Evolutionary conservation across 2,888 invertebrate species (phyloP).

Genomic region (Drosophila algonquin): DNA sequence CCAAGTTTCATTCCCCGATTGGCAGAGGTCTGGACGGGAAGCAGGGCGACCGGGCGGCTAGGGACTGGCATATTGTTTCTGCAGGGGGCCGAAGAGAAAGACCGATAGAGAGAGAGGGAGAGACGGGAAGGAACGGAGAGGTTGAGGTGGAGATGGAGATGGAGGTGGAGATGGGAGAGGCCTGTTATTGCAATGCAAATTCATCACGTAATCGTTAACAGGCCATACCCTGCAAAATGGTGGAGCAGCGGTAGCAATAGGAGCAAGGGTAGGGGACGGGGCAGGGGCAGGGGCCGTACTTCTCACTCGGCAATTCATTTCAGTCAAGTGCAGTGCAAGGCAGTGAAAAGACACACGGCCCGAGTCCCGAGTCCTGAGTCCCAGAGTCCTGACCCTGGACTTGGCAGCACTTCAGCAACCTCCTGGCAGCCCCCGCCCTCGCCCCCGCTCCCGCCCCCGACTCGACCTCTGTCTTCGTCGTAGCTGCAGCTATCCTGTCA

Average conservation of each 20-base stretch:
- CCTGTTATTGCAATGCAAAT: constrained; percentile 71
- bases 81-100: neutral
- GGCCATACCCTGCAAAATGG: constrained; percentile 39
- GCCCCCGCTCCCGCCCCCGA: neutral
- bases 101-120: no score
- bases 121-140: neutral
- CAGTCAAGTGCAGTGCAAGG: constrained; percentile 69
- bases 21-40: constrained; percentile 30
- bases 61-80: constrained; percentile 62
- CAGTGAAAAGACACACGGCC: constrained; percentile 56
- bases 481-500: constrained; percentile 41
- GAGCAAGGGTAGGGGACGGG: neutral
- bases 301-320: constrained; percentile 62
- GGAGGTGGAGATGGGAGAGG: constrained; percentile 1
- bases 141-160: neutral
- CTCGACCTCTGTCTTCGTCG: neutral
- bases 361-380: constrained; percentile 9
- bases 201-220: constrained; percentile 75
- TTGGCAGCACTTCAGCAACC: neutral
- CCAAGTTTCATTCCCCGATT: constrained; percentile 34
- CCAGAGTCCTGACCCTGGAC: constrained; percentile 3
- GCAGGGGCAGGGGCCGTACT: neutral
- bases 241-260: constrained; percentile 14
- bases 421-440: neutral
- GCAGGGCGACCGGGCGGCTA: neutral